Base-by-base conservation (phyloP, 2,113 vertebrate genomes). In the Gallinago media region DNA sequence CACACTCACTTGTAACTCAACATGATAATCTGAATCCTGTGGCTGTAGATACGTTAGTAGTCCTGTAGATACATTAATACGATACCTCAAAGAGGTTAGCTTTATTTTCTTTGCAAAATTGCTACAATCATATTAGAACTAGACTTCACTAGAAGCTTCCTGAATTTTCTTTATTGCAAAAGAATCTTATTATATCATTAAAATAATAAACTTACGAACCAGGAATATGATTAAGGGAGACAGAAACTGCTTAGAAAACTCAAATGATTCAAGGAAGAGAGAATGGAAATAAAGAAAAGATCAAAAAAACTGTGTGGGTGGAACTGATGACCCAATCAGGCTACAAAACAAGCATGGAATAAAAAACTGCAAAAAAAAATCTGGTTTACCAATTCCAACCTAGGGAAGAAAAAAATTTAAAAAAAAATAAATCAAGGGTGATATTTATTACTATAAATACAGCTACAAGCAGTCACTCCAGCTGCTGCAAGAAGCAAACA, bases 281-380 rank as follows among this genome's bases (percentile, higher is more conserved):
- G 56, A 94, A 88, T 27, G 54, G 38, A 94, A 95, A 94, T 29
- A 54, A 17, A 50, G 42, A 77, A 55, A 42, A 81, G 0, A 84
- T 62, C 23, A 87, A 74, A 55, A 83, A 93, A 83, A 77, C 34
- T 56, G 8, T 52, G 21, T 42, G 54, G 21, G 21, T 87, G 61
- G 65, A 94, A 85, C 27, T 25, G 36, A 74, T 81, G 94, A 94
- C 18, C 85, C 50, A 96, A 95, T 66, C 70, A 62, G n/a, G 73
- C 74, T 84, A 74, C 68, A 89, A 93, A 96, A 93, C 46, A 85
- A 81, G 27, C 25, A 72, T 4, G 75, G 67, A 89, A 84, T 21
- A 77, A 94, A 65, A 81, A 67, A 70, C 15, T 54, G 18, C 56
- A 82, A 50, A 82, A 77, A 77, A 77, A 94, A 77, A 56, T 56